phyloP scores from a whole-genome alignment of 2,888 invertebrate species.

The Dicycla oo region DNA sequence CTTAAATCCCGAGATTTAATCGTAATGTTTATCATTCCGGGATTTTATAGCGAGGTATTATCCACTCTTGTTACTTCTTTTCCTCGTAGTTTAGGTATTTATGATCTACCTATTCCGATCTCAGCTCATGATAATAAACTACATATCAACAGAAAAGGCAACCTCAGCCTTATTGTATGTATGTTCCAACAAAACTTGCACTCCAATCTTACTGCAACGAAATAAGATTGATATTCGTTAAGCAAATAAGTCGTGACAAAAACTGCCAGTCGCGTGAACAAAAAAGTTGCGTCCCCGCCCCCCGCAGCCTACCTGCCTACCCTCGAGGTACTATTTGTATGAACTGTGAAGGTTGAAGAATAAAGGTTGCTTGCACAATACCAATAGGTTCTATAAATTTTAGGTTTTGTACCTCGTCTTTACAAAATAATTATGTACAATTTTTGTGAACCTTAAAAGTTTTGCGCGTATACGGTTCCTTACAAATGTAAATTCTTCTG shows the following conservation, averaged over 20 bases:
- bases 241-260: background rate
- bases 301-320: constrained; percentile 11
- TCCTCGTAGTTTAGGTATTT: too few relatives aligned
- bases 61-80: too few relatives aligned
- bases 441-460: constrained; percentile 16
- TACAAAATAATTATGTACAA: background rate
- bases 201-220: background rate
- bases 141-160: constrained; percentile 5
- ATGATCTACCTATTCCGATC: too few relatives aligned
- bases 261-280: background rate
- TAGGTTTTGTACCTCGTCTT: background rate
- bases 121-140: background rate
- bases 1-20: too few relatives aligned
- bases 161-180: background rate
- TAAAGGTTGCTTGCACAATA: constrained; percentile 14
- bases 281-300: background rate
- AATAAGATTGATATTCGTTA: constrained; percentile 7
- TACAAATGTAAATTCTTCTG: constrained; percentile 33
- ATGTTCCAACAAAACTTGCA: background rate
- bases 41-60: too few relatives aligned
- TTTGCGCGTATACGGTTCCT: background rate
- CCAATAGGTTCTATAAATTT: constrained; percentile 3
- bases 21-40: too few relatives aligned
- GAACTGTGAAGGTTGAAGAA: constrained; percentile 11
- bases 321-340: constrained; percentile 5